A percentile compares a stretch with the other conserved stretches of the same genome.
Conservation (phyloP, 37 sponge, comb jelly and placozoan species). For the Spongilla lacustris region DNA sequence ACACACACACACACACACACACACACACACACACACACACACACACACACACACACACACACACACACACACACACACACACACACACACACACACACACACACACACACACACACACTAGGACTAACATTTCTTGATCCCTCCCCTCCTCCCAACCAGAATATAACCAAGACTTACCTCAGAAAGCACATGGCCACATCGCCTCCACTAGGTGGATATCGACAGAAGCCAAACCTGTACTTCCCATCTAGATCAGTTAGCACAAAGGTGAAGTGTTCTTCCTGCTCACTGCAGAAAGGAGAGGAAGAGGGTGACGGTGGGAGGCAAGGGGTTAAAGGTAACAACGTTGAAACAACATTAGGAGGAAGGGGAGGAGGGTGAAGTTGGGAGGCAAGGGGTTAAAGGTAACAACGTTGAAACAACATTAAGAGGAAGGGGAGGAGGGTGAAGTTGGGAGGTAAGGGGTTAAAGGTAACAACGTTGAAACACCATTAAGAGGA, state of each 20-base stretch:
- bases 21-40: slow-evolving; percentile 38
- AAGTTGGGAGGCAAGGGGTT: neutral
- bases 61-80: neutral
- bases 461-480: no score
- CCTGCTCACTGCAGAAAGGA: slow-evolving; percentile 17
- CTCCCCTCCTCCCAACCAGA: no score
- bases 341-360: no score
- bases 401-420: no score
- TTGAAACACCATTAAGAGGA: no score
- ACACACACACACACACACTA: neutral
- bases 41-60: slow-evolving; percentile 20
- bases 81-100: neutral
- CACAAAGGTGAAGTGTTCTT: slow-evolving; percentile 83
- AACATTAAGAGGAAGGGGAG: no score
- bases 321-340: neutral
- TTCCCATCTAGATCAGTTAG: slow-evolving; percentile 79
- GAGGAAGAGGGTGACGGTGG: neutral
- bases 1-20: slow-evolving; percentile 25
- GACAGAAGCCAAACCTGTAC: slow-evolving; percentile 84
- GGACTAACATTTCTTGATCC: no score
- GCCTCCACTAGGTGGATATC: slow-evolving; percentile 42
- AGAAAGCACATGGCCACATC: slow-evolving; percentile 53
- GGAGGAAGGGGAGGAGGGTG: neutral
- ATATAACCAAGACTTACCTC: slow-evolving; percentile 52
- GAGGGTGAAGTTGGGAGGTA: neutral